Conservation (phyloP, 2,888 invertebrate species). For the Tipula unca region DNA sequence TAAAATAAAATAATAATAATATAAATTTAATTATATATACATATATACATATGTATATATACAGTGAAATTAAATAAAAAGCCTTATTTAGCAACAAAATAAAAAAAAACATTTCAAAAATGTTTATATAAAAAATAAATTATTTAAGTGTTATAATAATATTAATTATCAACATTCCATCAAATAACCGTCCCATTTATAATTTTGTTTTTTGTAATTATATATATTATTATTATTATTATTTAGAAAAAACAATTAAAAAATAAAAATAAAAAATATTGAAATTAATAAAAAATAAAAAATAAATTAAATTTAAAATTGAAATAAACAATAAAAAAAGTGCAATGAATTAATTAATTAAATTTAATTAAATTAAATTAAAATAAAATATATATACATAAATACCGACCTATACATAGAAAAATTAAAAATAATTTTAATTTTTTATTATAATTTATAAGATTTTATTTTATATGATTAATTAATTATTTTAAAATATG, state of each 20-base stretch:
- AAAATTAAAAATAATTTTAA: not conserved
- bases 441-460: constrained; percentile 14
- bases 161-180: constrained; percentile 3
- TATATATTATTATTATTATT: not conserved
- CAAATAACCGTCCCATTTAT: constrained; percentile 17
- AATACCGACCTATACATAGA: not conserved
- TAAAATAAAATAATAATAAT: not conserved
- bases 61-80: constrained; percentile 8
- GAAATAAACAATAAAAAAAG: constrained; percentile 17
- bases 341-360: constrained; percentile 17
- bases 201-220: not conserved
- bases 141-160: constrained; percentile 9
- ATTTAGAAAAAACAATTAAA: not conserved
- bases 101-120: constrained; percentile 9
- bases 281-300: not conserved
- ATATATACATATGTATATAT: too few species aligned
- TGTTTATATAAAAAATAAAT: constrained; percentile 9
- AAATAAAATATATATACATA: not conserved
- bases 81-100: not conserved
- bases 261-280: not conserved
- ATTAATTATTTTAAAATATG: not conserved
- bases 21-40: constrained; percentile 10
- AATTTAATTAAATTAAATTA: not conserved
- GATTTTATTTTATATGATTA: not conserved
- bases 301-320: not conserved